Conservation (phyloP, 2,113 vertebrate genomes). For the Trematomus loennbergii region DNA sequence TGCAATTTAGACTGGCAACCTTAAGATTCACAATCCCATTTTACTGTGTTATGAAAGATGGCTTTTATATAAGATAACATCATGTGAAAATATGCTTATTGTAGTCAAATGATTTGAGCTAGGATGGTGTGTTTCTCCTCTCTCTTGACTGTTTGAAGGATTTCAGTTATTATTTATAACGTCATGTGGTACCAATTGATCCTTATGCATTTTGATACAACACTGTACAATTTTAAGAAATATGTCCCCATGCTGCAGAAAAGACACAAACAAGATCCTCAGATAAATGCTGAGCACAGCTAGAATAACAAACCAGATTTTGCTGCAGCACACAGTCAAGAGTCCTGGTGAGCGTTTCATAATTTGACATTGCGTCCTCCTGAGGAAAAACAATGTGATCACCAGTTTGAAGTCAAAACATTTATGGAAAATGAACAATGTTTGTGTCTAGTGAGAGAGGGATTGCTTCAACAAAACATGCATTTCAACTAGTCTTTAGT, state of each 20-base stretch:
- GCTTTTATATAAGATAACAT: neutral
- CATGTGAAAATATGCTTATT: neutral
- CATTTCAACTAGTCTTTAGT: too few species aligned
- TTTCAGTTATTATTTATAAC: neutral
- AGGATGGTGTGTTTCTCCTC: neutral
- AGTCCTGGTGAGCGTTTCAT: neutral
- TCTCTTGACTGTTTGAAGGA: neutral
- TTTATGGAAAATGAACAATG: neutral
- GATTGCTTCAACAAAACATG: neutral
- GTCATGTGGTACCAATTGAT: neutral
- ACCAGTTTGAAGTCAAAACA: neutral
- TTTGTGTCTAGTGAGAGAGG: constrained; percentile 1
- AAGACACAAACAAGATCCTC: neutral
- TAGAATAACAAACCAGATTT: neutral
- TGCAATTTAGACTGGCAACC: constrained; percentile 7
- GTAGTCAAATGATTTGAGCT: neutral
- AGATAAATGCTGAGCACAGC: constrained; percentile 1
- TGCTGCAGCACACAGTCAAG: neutral
- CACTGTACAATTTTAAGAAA: too few species aligned
- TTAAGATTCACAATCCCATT: neutral
- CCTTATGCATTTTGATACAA: neutral
- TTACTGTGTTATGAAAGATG: neutral
- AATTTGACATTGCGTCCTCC: neutral
- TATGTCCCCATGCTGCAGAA: neutral
- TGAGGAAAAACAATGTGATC: neutral